Conservation (phyloP, 2,888 invertebrate species). For the Neoitamus cyanurus region DNA sequence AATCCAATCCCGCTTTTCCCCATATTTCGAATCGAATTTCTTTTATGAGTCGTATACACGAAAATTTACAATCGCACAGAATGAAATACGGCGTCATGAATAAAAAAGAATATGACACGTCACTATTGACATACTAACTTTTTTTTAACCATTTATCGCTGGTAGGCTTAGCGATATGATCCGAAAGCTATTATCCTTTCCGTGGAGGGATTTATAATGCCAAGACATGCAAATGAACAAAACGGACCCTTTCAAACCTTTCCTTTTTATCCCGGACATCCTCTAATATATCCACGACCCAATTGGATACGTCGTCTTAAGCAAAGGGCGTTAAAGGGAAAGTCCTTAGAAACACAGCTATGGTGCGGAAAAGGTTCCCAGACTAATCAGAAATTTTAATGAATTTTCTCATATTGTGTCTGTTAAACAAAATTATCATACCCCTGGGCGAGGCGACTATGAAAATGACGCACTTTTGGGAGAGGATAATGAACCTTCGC, state of each 20-base stretch:
- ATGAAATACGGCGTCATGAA: neutral
- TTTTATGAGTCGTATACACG: neutral
- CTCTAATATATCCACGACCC: neutral
- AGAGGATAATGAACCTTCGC: neutral
- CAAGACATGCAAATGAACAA: neutral
- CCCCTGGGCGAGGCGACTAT: neutral
- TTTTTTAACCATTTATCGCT: neutral
- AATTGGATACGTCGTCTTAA: neutral
- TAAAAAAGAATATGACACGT: neutral
- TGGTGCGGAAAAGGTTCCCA: neutral
- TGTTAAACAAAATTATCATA: neutral
- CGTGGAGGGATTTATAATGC: neutral
- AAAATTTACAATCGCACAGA: neutral
- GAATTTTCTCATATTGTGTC: neutral
- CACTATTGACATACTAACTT: neutral
- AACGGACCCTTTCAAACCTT: neutral
- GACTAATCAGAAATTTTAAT: conserved; percentile 1
- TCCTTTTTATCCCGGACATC: neutral
- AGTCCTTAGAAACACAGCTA: neutral
- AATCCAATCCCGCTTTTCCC: neutral
- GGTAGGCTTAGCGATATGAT: neutral
- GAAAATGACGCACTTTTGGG: neutral
- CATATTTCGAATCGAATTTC: neutral
- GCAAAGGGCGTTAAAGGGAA: neutral
- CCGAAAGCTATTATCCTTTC: neutral